Evolutionary conservation across 1,140 invertebrate genomes (phyloP).

Genomic region (Habropoda laboriosa): DNA sequence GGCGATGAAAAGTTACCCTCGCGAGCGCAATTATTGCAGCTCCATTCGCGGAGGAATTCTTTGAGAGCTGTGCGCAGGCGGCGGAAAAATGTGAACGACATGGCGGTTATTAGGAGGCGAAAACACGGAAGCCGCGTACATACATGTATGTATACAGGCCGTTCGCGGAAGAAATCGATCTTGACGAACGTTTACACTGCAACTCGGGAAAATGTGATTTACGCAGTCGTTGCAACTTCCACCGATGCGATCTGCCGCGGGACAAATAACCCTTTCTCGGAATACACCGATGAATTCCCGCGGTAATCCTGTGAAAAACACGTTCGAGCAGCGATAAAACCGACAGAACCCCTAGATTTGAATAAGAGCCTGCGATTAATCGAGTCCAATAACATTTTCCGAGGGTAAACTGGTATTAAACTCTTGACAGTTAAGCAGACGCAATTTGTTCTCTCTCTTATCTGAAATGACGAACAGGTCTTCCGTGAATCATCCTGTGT

Average conservation of each 20-base stretch:
- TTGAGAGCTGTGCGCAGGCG: too few species aligned
- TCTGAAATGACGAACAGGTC: too few species aligned
- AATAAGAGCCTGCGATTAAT: not conserved
- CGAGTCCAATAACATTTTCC: too few species aligned
- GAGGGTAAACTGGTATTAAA: too few species aligned
- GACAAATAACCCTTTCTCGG: not conserved
- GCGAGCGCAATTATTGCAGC: not conserved
- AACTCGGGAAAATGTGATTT: not conserved
- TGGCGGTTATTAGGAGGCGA: too few species aligned
- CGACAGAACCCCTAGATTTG: not conserved
- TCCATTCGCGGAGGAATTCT: not conserved
- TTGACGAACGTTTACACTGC: not conserved
- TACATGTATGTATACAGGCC: too few species aligned
- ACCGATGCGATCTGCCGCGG: not conserved
- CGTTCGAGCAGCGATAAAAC: not conserved
- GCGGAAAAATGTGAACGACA: not conserved
- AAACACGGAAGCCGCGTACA: too few species aligned
- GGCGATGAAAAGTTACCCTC: not conserved
- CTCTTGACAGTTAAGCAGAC: too few species aligned
- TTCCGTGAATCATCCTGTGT: too few species aligned
- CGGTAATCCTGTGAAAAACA: not conserved
- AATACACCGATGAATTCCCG: not conserved
- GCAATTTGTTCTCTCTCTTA: too few species aligned
- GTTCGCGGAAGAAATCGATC: not conserved
- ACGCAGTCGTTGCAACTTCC: not conserved